These are phyloP conservation scores for Eriocheir sinensis DNA, from an alignment of 1,140 invertebrate genomes.

Conservation along the genomic window DNA sequence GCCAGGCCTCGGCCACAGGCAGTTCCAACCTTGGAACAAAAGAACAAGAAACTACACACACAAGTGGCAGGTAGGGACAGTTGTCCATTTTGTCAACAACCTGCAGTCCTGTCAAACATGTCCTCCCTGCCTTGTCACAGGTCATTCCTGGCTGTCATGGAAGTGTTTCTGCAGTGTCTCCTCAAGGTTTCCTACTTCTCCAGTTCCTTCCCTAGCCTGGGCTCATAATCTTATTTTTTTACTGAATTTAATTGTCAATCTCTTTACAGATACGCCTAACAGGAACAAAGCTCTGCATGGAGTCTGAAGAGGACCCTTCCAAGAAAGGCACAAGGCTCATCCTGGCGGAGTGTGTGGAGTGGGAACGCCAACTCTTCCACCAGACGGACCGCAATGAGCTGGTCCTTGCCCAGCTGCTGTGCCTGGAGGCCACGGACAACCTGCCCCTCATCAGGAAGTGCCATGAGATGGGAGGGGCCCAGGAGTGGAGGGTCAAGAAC, in stretches of 20 bases:
- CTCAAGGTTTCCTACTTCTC: no score
- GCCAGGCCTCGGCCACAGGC: background rate
- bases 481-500: conserved; percentile 92
- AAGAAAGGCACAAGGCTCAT: conserved; percentile 88
- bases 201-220: no score
- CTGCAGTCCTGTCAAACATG: no score
- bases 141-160: no score
- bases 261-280: conserved; percentile 86
- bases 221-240: no score
- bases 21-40: conserved; percentile 69
- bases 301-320: conserved; percentile 90
- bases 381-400: conserved; percentile 93
- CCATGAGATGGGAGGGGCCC: conserved; percentile 93
- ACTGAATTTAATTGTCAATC: no score
- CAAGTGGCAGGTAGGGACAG: conserved; percentile 62
- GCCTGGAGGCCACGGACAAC: conserved; percentile 88
- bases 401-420: conserved; percentile 91
- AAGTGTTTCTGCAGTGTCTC: background rate
- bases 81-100: background rate
- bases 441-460: conserved; percentile 91
- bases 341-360: conserved; percentile 85
- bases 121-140: no score
- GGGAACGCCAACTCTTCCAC: conserved; percentile 80
- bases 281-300: conserved; percentile 88
- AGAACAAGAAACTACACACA: conserved; percentile 53